A percentile compares a stretch with the other conserved stretches of the same genome.
Evolutionary conservation across 2,113 vertebrate species (phyloP).

Genomic region (Ivindomyrus marchei): DNA sequence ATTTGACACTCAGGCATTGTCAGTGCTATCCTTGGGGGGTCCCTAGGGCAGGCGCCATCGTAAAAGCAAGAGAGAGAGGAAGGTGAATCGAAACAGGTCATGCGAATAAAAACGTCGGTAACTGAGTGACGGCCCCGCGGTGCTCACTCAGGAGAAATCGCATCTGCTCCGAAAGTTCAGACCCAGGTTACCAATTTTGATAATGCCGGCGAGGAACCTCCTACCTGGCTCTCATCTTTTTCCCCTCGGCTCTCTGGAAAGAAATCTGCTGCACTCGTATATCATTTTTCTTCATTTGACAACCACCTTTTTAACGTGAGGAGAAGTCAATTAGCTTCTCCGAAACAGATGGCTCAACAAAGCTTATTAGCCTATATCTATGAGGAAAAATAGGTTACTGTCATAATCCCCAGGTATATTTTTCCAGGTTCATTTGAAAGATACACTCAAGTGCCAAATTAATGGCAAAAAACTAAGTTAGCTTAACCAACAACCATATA

Average conservation of each 20-base stretch:
- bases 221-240: neutral
- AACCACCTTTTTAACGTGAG: constrained; percentile 25
- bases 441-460: neutral
- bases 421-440: constrained; percentile 17
- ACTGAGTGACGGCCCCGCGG: neutral
- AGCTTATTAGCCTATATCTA: constrained; percentile 24
- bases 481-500: too few relatives aligned
- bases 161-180: constrained; percentile 11
- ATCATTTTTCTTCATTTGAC: constrained; percentile 29
- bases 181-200: neutral
- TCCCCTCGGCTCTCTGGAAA: neutral
- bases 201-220: neutral
- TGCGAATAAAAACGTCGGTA: constrained; percentile 11
- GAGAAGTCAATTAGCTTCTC: constrained; percentile 25
- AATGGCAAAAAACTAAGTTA: neutral
- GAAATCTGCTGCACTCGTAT: neutral
- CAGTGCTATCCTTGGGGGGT: neutral
- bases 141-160: neutral
- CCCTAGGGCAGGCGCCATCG: neutral
- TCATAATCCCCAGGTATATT: constrained; percentile 12
- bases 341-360: constrained; percentile 26
- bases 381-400: constrained; percentile 17
- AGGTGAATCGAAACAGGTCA: neutral
- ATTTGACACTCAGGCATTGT: neutral
- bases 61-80: neutral